Evolutionary conservation across 2,888 invertebrate genomes (phyloP).

Genomic region (Mythimna albipuncta): DNA sequence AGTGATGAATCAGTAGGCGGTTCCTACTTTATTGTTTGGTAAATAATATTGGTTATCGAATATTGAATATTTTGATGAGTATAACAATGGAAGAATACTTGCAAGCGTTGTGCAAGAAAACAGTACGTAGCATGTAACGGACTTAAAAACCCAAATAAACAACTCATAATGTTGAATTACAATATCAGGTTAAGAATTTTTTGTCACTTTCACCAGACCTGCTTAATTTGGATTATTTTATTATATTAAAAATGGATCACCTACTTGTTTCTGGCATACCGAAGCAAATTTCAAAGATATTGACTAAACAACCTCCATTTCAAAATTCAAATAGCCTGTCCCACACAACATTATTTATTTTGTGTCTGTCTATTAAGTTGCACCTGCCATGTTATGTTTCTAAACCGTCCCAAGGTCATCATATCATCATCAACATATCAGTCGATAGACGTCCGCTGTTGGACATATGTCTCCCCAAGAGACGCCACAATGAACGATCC

Average conservation of each 20-base stretch:
- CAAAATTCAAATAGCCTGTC: neutral
- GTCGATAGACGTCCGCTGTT: no score
- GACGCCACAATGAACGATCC: no score
- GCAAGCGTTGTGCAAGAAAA: neutral
- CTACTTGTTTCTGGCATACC: neutral
- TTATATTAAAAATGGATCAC: no score
- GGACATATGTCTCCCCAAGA: no score
- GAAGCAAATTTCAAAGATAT: neutral
- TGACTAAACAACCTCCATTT: neutral
- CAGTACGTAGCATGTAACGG: neutral
- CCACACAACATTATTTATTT: no score
- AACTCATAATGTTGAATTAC: no score
- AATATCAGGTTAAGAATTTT: neutral
- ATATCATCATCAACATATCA: no score
- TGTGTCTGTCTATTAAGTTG: no score
- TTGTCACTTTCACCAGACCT: neutral
- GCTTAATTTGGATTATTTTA: no score
- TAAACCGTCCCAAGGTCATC: no score
- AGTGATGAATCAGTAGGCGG: constrained; percentile 27
- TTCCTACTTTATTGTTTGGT: constrained; percentile 11
- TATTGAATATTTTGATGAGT: constrained; percentile 1
- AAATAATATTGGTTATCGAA: constrained; percentile 1
- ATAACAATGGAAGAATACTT: neutral
- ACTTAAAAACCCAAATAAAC: neutral
- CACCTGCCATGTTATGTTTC: no score